Percentiles rank a stretch among this genome's conserved stretches.
Conservation (phyloP, 1,140 invertebrate species). For the Drosophila micromelanica region DNA sequence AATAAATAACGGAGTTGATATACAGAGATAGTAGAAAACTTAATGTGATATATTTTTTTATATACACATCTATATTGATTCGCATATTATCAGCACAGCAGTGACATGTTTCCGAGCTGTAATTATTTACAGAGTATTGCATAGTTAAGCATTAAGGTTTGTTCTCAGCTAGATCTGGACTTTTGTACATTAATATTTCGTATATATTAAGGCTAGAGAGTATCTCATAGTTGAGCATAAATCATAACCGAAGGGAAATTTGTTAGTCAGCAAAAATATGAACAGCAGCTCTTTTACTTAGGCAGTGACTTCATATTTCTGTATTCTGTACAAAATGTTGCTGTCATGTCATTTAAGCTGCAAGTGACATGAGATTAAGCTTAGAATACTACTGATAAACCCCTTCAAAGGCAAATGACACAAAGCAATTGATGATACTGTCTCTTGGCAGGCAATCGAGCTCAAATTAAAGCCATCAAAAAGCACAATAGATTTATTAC, state of each 20-base stretch:
- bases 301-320: constrained; percentile 48
- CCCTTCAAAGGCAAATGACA: constrained; percentile 14
- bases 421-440: constrained; percentile 17
- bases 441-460: background rate
- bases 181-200: background rate
- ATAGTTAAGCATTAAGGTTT: too few relatives aligned
- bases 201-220: background rate
- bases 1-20: constrained; percentile 22
- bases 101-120: background rate
- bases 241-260: constrained; percentile 48
- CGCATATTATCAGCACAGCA: background rate
- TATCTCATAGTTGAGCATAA: constrained; percentile 30
- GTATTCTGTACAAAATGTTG: constrained; percentile 48
- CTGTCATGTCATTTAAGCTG: constrained; percentile 66
- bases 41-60: background rate
- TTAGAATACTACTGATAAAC: constrained; percentile 29
- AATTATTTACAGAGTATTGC: background rate
- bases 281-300: constrained; percentile 22
- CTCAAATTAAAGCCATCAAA: background rate
- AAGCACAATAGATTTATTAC: constrained; percentile 4
- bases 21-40: background rate
- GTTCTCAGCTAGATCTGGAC: too few relatives aligned
- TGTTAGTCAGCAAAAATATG: constrained; percentile 69
- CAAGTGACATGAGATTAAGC: constrained; percentile 62
- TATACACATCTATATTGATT: background rate